A percentile compares a stretch with the other conserved stretches of the same genome.
phyloP scores from a whole-genome alignment of 2,113 vertebrate species.

The Sula dactylatra region DNA sequence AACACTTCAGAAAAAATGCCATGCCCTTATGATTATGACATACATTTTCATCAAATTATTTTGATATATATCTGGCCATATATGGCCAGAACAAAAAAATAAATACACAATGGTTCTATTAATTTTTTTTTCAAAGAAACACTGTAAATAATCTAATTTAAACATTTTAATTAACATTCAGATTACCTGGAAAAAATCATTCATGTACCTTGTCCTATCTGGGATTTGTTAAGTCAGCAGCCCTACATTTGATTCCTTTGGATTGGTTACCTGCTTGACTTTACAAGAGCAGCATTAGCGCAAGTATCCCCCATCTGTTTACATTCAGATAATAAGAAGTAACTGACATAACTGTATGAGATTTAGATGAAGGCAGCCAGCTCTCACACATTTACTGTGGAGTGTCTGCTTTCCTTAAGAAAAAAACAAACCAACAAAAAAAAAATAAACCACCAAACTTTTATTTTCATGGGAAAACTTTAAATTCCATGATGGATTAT shows the following conservation, averaged over 20 bases:
- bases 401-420: neutral
- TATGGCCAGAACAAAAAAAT: neutral
- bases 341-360: neutral
- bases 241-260: neutral
- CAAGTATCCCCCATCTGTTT: neutral
- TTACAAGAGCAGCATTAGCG: neutral
- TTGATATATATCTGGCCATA: too few relatives aligned
- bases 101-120: neutral
- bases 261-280: neutral
- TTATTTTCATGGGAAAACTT: neutral
- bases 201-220: neutral
- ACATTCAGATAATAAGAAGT: neutral
- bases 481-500: neutral
- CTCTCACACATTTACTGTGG: neutral
- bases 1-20: neutral
- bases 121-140: neutral
- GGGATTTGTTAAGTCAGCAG: neutral
- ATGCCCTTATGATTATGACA: neutral
- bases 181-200: neutral
- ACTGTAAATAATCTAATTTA: neutral
- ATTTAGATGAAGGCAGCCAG: neutral
- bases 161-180: neutral
- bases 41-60: neutral
- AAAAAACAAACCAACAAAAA: neutral
- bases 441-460: neutral